A percentile compares a stretch with the other conserved stretches of the same genome.
Conservation (phyloP, 1,140 invertebrate genomes). For the Drosophila watanabei region DNA sequence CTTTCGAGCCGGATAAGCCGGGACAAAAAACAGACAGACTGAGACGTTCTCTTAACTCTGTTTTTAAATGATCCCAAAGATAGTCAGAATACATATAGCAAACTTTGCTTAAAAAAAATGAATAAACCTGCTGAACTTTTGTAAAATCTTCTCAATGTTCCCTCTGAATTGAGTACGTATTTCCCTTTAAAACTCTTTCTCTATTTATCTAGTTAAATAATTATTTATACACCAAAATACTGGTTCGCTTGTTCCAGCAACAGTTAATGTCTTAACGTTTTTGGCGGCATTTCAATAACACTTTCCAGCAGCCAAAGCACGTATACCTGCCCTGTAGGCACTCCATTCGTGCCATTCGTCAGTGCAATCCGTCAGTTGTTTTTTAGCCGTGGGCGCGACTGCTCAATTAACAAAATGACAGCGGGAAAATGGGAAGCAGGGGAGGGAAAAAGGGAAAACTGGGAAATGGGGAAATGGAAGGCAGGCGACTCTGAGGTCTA, state of each 20-base stretch:
- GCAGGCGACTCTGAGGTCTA: no score
- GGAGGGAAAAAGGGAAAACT: constrained; percentile 1
- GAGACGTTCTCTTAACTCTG: no score
- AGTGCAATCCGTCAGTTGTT: constrained; percentile 45
- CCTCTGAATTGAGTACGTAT: not conserved
- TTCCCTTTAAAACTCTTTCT: not conserved
- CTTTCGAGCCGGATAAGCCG: no score
- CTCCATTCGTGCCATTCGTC: constrained; percentile 12
- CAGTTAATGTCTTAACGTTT: not conserved
- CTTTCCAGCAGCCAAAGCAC: constrained; percentile 5
- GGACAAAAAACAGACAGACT: no score
- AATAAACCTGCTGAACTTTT: not conserved
- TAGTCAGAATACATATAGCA: no score
- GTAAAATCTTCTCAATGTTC: no score
- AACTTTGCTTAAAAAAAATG: no score
- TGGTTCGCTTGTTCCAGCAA: not conserved
- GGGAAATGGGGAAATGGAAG: not conserved
- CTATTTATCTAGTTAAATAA: not conserved
- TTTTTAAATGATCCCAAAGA: no score
- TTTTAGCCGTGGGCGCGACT: constrained; percentile 62
- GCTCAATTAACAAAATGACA: constrained; percentile 79
- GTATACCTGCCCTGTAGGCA: not conserved
- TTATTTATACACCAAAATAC: not conserved
- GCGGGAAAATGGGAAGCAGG: constrained; percentile 9
- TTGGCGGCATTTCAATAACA: constrained; percentile 18